A percentile compares a stretch with the other conserved stretches of the same genome.
Evolutionary conservation across 1,140 invertebrate genomes (phyloP).

Genomic region (Lucilia sericata): DNA sequence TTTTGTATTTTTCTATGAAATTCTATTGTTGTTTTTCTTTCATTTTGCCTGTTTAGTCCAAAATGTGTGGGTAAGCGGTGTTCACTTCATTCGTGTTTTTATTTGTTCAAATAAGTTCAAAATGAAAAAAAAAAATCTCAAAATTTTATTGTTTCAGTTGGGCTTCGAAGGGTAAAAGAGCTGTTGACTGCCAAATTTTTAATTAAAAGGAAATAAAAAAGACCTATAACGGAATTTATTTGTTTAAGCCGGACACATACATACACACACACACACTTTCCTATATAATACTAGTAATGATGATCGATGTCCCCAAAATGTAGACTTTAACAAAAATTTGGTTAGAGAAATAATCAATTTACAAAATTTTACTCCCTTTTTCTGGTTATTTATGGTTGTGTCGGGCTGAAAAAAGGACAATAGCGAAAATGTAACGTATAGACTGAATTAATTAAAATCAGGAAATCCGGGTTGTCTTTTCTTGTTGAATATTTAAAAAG

Average conservation of each 20-base stretch:
- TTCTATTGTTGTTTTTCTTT: constrained; percentile 19
- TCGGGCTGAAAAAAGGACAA: not conserved
- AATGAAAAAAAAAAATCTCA: not conserved
- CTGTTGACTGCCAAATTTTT: constrained; percentile 40
- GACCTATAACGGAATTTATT: not conserved
- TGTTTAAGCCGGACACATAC: not conserved
- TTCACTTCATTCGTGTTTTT: not conserved
- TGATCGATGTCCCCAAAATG: constrained; percentile 24
- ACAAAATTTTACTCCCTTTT: not conserved
- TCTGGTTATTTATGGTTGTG: too few species aligned
- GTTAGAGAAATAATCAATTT: constrained; percentile 21
- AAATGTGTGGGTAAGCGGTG: not conserved
- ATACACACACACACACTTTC: not conserved
- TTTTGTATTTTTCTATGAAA: constrained; percentile 19
- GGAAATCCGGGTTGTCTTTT: not conserved
- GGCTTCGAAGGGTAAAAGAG: constrained; percentile 8
- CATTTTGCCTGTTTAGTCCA: not conserved
- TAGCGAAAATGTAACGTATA: not conserved
- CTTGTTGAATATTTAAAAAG: too few species aligned
- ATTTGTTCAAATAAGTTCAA: not conserved
- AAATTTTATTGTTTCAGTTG: constrained; percentile 36
- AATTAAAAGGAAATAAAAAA: constrained; percentile 37
- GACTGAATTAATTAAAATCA: constrained; percentile 8
- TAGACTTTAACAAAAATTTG: constrained; percentile 12
- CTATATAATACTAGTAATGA: not conserved